These are phyloP conservation scores for Parnassius glacialis DNA, from an alignment of 2,888 invertebrate species.

Conservation along the genomic window DNA sequence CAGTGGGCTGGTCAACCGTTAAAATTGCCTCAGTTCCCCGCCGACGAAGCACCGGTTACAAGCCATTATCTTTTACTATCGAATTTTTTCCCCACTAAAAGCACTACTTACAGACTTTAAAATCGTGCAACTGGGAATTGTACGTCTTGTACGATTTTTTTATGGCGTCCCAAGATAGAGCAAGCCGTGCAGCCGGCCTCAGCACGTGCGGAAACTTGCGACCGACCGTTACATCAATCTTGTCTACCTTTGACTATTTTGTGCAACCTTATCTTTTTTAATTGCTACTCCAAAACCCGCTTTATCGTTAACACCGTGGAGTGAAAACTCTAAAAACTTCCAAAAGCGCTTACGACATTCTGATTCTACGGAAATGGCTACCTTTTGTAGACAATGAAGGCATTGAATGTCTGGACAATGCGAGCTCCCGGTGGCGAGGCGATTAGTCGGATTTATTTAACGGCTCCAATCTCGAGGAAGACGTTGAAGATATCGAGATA, in stretches of 20 bases:
- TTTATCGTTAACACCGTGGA: constrained; percentile 36
- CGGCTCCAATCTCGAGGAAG: constrained; percentile 53
- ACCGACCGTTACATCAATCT: constrained; percentile 78
- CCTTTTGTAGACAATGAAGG: constrained; percentile 59
- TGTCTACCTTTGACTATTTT: constrained; percentile 64
- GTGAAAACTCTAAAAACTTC: constrained; percentile 33
- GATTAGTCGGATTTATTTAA: constrained; percentile 73
- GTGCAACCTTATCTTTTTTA: constrained; percentile 51
- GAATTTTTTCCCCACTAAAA: constrained; percentile 25
- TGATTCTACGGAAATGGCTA: constrained; percentile 31
- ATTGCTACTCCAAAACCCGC: constrained; percentile 34
- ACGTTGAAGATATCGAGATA: constrained; percentile 37
- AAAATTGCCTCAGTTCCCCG: constrained; percentile 23
- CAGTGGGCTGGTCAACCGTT: constrained; percentile 25
- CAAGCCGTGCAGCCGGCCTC: constrained; percentile 56
- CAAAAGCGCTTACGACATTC: constrained; percentile 38
- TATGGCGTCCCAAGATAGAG: constrained; percentile 31
- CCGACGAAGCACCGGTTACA: constrained; percentile 24
- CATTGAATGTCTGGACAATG: constrained; percentile 71
- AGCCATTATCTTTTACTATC: constrained; percentile 28
- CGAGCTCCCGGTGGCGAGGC: constrained; percentile 52
- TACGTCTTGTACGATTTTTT: constrained; percentile 34
- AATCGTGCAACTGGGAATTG: constrained; percentile 26
- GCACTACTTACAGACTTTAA: constrained; percentile 23
- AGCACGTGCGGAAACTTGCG: constrained; percentile 74